Base-by-base conservation (phyloP, 2,888 invertebrate genomes). In the Cryptus viduatorius region DNA sequence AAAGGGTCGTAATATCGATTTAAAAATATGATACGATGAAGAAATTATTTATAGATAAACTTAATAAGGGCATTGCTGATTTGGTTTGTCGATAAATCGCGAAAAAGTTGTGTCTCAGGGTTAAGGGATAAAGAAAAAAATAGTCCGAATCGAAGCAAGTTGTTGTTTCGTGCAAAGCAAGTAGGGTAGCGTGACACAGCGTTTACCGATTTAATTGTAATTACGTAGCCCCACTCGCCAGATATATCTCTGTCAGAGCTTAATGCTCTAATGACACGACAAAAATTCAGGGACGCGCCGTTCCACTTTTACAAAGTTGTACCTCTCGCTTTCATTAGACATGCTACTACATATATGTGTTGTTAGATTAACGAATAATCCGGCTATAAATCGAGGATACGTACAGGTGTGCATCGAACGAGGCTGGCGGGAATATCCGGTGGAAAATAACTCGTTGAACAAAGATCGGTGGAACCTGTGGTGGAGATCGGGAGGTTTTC, bases 401-500 rank as follows among this genome's bases (percentile, higher is more conserved):
- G 29, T 61, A 61, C 14, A 97, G 96, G 96, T 97, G 46, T 97
- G 97, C 91, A 94, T 96, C 76, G 97, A 97, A 93, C 95, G 97
- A 10, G 97, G 97, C 0, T 98, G 97, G 98, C 95, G 96, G 64
- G 96, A 97, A 91, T 97, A 96, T 93, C 95, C 94, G 56, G 94
- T 95, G 42, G 96, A 97, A 83, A 95, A 95, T 37, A 90, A 89
- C 84, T 94, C 94, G 1, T 92, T 94, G 59, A 89, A 94, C 64
- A 94, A 94, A 86, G 96, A 96, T 86, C 95, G 96, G 83, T 98
- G 98, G 98, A 97, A 98, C 91, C 94, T 98, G 2, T 98, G 97
- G 97, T 98, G 97, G 97, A 95, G 96, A 89, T 96, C 96, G 2
- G 96, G 96, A 16, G 96, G 97, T n/a, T 97, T 97, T 92, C 95